Percentiles rank a stretch among this genome's conserved stretches.
phyloP scores from a whole-genome alignment of 2,797 vertebrate species.

The Erethizon dorsatum region DNA sequence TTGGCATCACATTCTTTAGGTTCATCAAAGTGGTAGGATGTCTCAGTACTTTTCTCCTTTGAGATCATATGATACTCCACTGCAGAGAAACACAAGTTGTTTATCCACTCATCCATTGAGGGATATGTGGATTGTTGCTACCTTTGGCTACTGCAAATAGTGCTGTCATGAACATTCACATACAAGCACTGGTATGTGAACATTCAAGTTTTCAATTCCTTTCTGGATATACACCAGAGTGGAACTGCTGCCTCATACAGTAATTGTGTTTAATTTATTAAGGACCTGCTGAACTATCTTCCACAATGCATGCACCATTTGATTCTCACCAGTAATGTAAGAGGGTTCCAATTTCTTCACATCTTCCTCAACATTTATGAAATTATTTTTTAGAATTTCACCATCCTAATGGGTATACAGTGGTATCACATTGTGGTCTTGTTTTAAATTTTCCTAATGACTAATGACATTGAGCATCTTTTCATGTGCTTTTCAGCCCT shows the following conservation, averaged over 20 bases:
- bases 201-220: neutral
- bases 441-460: slow-evolving; percentile 24
- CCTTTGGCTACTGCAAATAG: neutral
- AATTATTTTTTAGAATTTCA: neutral
- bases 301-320: neutral
- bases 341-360: neutral
- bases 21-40: neutral
- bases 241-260: neutral
- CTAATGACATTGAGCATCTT: neutral
- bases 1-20: neutral
- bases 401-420: neutral
- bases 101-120: neutral
- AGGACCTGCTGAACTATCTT: neutral
- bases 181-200: neutral
- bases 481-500: neutral
- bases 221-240: neutral
- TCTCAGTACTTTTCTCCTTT: neutral
- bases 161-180: neutral
- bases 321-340: neutral
- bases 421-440: neutral
- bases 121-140: neutral
- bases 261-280: neutral
- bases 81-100: neutral
- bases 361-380: neutral
- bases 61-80: neutral